Base-by-base conservation (phyloP, 2,888 invertebrate genomes). In the Netelia virgata region DNA sequence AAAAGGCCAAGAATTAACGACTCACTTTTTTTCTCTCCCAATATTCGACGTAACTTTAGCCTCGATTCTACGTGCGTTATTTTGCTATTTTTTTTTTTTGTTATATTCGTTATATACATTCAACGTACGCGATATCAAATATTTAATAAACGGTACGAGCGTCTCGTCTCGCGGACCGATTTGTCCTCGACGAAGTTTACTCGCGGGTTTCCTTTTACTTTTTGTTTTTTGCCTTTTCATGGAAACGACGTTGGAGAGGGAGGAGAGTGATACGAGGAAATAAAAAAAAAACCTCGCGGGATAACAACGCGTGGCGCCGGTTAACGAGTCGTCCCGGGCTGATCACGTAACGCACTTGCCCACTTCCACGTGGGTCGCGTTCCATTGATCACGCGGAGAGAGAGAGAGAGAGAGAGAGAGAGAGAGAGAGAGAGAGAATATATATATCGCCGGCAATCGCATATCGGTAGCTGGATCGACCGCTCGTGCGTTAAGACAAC, bases 291-390 rank as follows among this genome's bases (percentile, higher is more conserved):
- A 0, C 47, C 14, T 14, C 47, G 14, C 20, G 61, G 57, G 47
- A 43, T 68, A 63, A 66, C 14, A 18, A n/a, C 61, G 53, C 43
- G 20, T 64, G 64, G 36, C 79, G 57, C 43, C 64, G 57, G 11
- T 50, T 72, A 66, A 80, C 57, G 69, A 66, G 16, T 53, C 57
- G 3, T 68, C 68, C 61, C 36, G 10, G 18, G 63, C 55, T 55
- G 64, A 80, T 66, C 79, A 66, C 64, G 79, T 66, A 80, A 80
- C 18, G 16, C 47, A 50, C 16, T 16, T 9, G 55, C 57, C 61
- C 20, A 80, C 68, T 74, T 69, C 43, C 61, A 61, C 53, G 66
- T 66, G 28, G 28, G 43, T 68, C 61, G 10, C 14, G 47, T 61
- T 68, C 68, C 68, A 74, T 53, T 68, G 74, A 74, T 59, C 66